Conservation (phyloP, 2,113 vertebrate species). For the Meriones unguiculatus region DNA sequence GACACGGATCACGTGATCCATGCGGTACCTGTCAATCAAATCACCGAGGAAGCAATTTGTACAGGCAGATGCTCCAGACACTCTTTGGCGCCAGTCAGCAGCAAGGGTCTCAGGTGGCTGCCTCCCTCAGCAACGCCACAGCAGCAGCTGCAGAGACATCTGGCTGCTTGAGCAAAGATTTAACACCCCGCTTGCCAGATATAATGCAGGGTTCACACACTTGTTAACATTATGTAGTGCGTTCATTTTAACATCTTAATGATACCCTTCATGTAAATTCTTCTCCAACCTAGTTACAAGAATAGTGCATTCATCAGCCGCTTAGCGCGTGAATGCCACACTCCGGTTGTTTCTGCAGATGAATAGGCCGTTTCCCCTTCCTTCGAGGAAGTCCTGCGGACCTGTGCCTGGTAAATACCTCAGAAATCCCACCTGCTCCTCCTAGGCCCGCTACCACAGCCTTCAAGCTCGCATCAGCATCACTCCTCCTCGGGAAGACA, state of each 20-base stretch:
- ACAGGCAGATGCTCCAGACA: slow-evolving; percentile 61
- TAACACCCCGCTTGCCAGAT: slow-evolving; percentile 78
- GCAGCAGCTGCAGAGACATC: slow-evolving; percentile 81
- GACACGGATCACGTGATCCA: background rate
- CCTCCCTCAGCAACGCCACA: slow-evolving; percentile 50
- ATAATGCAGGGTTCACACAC: slow-evolving; percentile 79
- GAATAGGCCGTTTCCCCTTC: slow-evolving; percentile 61
- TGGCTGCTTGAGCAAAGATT: slow-evolving; percentile 80
- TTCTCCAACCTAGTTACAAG: slow-evolving; percentile 73
- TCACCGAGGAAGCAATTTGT: slow-evolving; percentile 38
- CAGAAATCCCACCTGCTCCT: background rate
- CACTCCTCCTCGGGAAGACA: background rate
- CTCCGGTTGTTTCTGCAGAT: slow-evolving; percentile 63
- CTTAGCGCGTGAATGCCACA: slow-evolving; percentile 69
- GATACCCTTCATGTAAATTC: slow-evolving; percentile 75
- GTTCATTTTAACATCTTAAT: slow-evolving; percentile 83
- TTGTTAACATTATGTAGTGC: slow-evolving; percentile 80
- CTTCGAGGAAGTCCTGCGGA: slow-evolving; percentile 49
- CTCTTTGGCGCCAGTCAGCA: slow-evolving; percentile 7
- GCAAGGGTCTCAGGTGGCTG: slow-evolving; percentile 78
- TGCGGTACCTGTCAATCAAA: slow-evolving; percentile 32
- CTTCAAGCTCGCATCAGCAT: background rate
- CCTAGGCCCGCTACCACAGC: background rate
- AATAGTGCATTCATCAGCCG: slow-evolving; percentile 66
- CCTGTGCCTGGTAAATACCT: background rate